phyloP scores from a whole-genome alignment of 2,888 invertebrate genomes.

The Syrphus vitripennis region DNA sequence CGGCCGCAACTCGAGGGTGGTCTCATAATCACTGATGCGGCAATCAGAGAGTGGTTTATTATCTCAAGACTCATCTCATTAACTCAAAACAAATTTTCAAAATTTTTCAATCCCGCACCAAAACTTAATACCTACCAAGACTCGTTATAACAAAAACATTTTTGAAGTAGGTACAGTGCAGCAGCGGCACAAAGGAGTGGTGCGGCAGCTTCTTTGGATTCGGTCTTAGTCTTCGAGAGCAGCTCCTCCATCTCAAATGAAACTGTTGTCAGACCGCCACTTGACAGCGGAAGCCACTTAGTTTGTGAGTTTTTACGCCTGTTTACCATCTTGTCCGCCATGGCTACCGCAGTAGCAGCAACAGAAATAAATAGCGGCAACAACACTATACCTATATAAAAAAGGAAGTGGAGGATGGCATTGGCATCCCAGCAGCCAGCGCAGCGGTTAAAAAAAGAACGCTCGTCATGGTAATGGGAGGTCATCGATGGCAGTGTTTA shows the following conservation, averaged over 20 bases:
- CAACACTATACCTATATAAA: conserved; percentile 15
- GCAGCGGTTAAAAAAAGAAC: conserved; percentile 4
- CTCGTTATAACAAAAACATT: conserved; percentile 36
- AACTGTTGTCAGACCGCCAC: conserved; percentile 66
- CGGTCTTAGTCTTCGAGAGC: conserved; percentile 35
- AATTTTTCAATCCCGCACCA: not conserved
- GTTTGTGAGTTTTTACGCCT: conserved; percentile 61
- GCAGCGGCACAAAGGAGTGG: not conserved
- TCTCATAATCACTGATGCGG: conserved; percentile 27
- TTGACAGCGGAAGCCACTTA: conserved; percentile 71
- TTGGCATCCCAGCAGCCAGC: conserved; percentile 6
- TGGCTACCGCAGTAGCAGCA: not conserved
- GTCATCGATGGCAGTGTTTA: conserved; percentile 70
- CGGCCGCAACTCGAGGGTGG: conserved; percentile 50
- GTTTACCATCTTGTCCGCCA: conserved; percentile 46
- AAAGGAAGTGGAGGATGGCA: conserved; percentile 62
- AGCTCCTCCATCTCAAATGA: conserved; percentile 49
- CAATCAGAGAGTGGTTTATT: conserved; percentile 57
- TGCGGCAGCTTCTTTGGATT: conserved; percentile 52
- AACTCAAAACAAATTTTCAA: conserved; percentile 48
- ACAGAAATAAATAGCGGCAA: not conserved
- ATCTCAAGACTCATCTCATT: conserved; percentile 46
- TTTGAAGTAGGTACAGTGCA: conserved; percentile 32
- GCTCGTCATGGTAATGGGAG: conserved; percentile 66
- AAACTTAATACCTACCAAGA: conserved; percentile 2